Evolutionary conservation across 2,113 vertebrate genomes (phyloP), one percentile per base, ranked within the genome.

Genomic region (Raphicerus campestris): DNA sequence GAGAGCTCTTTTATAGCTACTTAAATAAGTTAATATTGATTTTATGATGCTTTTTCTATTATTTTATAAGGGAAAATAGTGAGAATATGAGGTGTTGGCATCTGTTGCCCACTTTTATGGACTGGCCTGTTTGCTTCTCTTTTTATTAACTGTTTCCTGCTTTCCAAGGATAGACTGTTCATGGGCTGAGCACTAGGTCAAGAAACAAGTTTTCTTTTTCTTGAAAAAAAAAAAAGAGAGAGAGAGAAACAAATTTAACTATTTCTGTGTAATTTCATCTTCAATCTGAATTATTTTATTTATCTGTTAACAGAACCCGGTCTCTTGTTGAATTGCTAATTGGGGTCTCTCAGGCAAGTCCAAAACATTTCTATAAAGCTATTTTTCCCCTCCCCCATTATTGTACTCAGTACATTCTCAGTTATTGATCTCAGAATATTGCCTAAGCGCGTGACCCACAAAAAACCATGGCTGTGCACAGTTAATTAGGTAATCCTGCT

Each of bases 21-120:
- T 98, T 97, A 98, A 97, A 95, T 96, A 96, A 97, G 97, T 98
- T 97, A 97, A 96, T 98, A 97, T 97, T 97, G 97, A 98, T 97
- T 98, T 98, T 97, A 97, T 97, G 97, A 91, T 97, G 89, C 97
- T 93, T 97, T 97, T 97, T 97, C 97, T 98, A 97, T 97, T 96
- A 96, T 96, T 98, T 98, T 98, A 98, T 97, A 97, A 97, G 97
- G 97, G 83, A 97, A 97, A 97, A 87, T 94, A 97, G 97, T 97
- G 97, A 98, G 98, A 98, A 98, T 96, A 98, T 96, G 97, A 98
- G 97, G 97, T 98, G 97, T 97, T 85, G 58, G 96, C 93, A 94
- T 98, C 97, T 98, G 97, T 93, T 98, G 86, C 94, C 83, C 85
- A 94, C 78, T 97, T 98, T 98, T 98, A 98, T 93, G 97, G 96